Percentiles rank a stretch among this genome's conserved stretches.
Conservation (phyloP, 2,113 vertebrate genomes). For the Fulica atra region DNA sequence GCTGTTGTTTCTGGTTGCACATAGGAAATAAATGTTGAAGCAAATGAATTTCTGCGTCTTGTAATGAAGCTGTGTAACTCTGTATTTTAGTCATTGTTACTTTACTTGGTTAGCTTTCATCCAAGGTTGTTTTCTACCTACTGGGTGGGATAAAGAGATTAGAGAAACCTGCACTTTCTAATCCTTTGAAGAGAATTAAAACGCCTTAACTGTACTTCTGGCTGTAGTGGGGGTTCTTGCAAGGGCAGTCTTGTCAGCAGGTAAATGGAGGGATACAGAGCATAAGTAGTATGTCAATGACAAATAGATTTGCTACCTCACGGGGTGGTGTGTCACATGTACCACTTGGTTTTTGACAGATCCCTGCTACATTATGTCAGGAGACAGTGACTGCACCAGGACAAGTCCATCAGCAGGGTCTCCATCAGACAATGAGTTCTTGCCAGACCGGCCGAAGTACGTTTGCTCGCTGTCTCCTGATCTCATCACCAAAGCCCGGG, state of each 20-base stretch:
- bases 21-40: not conserved
- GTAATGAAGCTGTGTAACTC: not conserved
- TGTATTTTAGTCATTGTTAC: not conserved
- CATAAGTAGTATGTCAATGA: not conserved
- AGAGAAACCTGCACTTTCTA: not conserved
- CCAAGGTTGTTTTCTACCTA: not conserved
- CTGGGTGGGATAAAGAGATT: not conserved
- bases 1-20: not conserved
- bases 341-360: slow-evolving; percentile 18
- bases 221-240: fast-evolving
- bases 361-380: slow-evolving; percentile 82
- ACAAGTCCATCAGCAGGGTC: slow-evolving; percentile 80
- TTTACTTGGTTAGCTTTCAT: not conserved
- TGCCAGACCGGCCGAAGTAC: slow-evolving; percentile 80
- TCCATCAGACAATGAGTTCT: slow-evolving; percentile 70
- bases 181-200: not conserved
- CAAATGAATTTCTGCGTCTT: not conserved
- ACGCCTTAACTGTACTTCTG: not conserved
- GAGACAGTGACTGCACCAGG: slow-evolving; percentile 84
- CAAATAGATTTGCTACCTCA: not conserved
- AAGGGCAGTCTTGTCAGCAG: not conserved
- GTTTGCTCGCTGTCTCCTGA: slow-evolving; percentile 89
- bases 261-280: not conserved
- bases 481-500: slow-evolving; percentile 91
- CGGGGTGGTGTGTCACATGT: not conserved